Percentiles rank a stretch among this genome's conserved stretches.
These are phyloP conservation scores for Melanostoma mellinum DNA, from an alignment of 2,888 invertebrate species.

Conservation along the genomic window DNA sequence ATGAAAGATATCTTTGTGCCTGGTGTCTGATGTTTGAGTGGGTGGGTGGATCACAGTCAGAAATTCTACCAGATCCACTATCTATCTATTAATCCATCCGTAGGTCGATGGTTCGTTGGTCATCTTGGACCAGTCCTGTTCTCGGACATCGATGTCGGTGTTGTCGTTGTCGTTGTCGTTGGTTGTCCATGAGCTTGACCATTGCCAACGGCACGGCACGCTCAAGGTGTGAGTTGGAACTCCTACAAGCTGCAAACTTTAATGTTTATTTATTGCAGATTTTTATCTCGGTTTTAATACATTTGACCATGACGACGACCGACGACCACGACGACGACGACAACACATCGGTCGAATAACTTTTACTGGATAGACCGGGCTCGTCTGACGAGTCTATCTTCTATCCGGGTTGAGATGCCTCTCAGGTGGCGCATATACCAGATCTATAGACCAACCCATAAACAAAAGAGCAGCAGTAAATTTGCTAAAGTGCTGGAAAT, in stretches of 20 bases:
- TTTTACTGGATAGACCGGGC: conserved; percentile 42
- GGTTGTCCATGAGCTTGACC: conserved; percentile 61
- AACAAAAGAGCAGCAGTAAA: conserved; percentile 57
- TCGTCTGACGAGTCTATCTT: conserved; percentile 57
- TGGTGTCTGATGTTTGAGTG: conserved; percentile 36
- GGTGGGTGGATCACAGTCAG: conserved; percentile 58
- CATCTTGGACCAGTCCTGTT: conserved; percentile 16
- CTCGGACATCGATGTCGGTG: neutral
- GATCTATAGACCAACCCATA: conserved; percentile 35
- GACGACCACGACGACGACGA: conserved; percentile 3
- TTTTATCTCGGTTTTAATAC: conserved; percentile 66
- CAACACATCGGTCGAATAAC: conserved; percentile 20
- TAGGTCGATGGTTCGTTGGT: conserved; percentile 1
- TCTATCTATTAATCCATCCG: conserved; percentile 53
- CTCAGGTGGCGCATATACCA: conserved; percentile 44
- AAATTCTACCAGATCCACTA: conserved; percentile 62
- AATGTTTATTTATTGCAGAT: conserved; percentile 72
- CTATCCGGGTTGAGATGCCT: conserved; percentile 64
- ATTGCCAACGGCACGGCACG: conserved; percentile 20
- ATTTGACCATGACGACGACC: conserved; percentile 64
- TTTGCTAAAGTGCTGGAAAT: conserved; percentile 69
- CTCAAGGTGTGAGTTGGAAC: conserved; percentile 69
- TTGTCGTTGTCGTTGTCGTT: conserved; percentile 14
- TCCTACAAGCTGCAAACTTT: conserved; percentile 70
- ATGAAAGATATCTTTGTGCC: conserved; percentile 33